Conservation (phyloP, 2,888 invertebrate species). For the Erebia epiphron region DNA sequence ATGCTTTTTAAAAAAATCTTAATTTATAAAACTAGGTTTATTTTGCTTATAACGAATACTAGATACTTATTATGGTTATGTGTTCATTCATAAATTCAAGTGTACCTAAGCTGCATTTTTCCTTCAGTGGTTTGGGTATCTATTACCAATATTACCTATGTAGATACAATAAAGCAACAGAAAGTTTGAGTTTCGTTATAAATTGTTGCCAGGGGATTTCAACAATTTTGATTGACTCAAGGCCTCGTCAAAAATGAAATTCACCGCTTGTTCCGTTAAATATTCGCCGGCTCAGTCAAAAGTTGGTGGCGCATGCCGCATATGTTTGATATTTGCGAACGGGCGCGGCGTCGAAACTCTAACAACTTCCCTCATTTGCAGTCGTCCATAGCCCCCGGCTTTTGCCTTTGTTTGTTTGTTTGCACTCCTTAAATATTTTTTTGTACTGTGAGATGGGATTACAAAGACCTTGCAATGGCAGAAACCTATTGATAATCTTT, state of each 20-base stretch:
- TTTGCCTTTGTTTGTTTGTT: conserved; percentile 28
- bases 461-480: conserved; percentile 15
- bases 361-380: conserved; percentile 36
- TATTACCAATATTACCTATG: too few species aligned
- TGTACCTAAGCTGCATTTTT: too few species aligned
- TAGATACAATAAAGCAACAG: background rate
- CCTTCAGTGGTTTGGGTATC: too few species aligned
- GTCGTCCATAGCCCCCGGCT: conserved; percentile 31
- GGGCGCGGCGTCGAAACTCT: conserved; percentile 28
- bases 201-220: conserved; percentile 2
- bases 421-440: conserved; percentile 27
- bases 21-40: background rate
- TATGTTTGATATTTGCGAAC: conserved; percentile 34
- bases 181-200: background rate
- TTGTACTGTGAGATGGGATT: conserved; percentile 4
- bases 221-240: conserved; percentile 11
- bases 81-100: background rate
- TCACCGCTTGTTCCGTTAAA: conserved; percentile 16
- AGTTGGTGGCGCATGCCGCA: conserved; percentile 28
- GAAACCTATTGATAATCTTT: conserved; percentile 17
- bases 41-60: background rate
- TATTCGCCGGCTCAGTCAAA: conserved; percentile 26
- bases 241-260: conserved; percentile 22
- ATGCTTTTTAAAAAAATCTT: background rate
- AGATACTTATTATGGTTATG: background rate